phyloP scores from a whole-genome alignment of 2,888 invertebrate species.

The Pterostichus niger region DNA sequence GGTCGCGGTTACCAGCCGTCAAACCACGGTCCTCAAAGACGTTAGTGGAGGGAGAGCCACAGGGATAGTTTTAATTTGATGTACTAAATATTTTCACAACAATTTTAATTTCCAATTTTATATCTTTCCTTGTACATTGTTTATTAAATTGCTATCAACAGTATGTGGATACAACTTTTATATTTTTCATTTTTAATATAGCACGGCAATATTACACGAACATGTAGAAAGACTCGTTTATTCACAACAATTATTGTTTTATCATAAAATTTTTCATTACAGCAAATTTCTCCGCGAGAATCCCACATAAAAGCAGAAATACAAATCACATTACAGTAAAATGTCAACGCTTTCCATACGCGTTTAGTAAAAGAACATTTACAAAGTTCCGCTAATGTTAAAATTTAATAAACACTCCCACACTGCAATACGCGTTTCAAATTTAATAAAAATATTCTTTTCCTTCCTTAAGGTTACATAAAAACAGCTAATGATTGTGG shows the following conservation, averaged over 20 bases:
- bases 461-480: constrained; percentile 9
- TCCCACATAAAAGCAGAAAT: constrained; percentile 4
- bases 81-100: too few species aligned
- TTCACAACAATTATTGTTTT: not conserved
- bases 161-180: too few species aligned
- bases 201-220: not conserved
- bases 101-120: too few species aligned
- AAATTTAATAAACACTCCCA: constrained; percentile 47
- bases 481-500: constrained; percentile 24
- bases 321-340: constrained; percentile 25
- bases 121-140: too few species aligned
- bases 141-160: too few species aligned
- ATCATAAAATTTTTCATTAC: constrained; percentile 15
- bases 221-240: not conserved
- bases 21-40: too few species aligned
- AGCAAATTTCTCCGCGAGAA: not conserved
- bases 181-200: too few species aligned
- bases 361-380: constrained; percentile 19
- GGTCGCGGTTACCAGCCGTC: too few species aligned
- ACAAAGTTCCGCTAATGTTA: constrained; percentile 13
- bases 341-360: constrained; percentile 26
- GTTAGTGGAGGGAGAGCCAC: too few species aligned
- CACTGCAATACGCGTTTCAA: constrained; percentile 29
- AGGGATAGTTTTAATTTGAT: too few species aligned
- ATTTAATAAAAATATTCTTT: constrained; percentile 32